phyloP scores from a whole-genome alignment of 2,113 vertebrate genomes.

The Cephalopholis sonnerati region DNA sequence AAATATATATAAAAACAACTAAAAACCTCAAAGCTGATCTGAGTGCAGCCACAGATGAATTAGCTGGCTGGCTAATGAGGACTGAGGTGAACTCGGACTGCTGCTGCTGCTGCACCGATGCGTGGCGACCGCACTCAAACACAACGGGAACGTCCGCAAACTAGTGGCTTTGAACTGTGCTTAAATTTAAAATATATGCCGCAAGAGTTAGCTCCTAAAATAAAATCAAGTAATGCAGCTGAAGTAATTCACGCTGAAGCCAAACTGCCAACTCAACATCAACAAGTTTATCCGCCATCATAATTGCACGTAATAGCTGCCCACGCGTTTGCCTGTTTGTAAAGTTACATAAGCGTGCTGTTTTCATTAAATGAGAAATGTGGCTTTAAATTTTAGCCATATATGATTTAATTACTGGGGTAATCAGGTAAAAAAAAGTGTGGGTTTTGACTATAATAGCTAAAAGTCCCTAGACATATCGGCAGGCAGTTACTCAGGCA shows the following conservation, averaged over 20 bases:
- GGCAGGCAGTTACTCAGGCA: not conserved
- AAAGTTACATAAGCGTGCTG: not conserved
- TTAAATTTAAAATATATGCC: not conserved
- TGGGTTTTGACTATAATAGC: accelerated
- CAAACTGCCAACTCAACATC: conserved; percentile 87
- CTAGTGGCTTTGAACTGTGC: not conserved
- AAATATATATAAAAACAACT: not conserved
- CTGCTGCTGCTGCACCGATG: conserved; percentile 2
- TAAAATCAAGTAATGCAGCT: conserved; percentile 17
- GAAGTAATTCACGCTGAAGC: conserved; percentile 34
- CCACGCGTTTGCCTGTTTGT: conserved; percentile 57
- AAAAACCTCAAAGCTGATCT: not conserved
- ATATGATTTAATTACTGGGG: accelerated
- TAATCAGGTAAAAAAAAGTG: no score
- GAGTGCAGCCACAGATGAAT: not conserved
- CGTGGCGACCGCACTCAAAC: conserved; percentile 2
- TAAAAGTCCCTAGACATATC: accelerated
- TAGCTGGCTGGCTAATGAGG: not conserved
- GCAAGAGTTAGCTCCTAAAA: conserved; percentile 10
- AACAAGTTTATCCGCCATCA: conserved; percentile 59
- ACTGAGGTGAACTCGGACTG: not conserved
- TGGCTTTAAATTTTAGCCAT: accelerated
- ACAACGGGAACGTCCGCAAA: not conserved
- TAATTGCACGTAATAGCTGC: conserved; percentile 15
- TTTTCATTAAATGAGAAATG: not conserved